Evolutionary conservation across 2,113 vertebrate species (phyloP).

Genomic region (Notarius lentiginosus): DNA sequence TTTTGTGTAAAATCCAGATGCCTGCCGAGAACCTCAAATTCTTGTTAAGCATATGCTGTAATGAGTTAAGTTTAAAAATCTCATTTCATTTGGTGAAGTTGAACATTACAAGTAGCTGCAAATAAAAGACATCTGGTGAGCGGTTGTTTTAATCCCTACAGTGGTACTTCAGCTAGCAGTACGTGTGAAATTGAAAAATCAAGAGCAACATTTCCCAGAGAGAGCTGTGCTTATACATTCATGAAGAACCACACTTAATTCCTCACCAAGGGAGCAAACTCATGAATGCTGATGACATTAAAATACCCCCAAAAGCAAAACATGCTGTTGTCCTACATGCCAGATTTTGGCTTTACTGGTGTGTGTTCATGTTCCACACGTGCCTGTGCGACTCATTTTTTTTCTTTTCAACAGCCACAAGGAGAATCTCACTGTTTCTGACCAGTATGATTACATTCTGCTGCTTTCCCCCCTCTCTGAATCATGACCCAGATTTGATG

Average conservation of each 20-base stretch:
- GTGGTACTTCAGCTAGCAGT: not conserved
- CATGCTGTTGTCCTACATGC: not conserved
- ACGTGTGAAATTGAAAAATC: not conserved
- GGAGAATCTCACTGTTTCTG: slow-evolving; percentile 32
- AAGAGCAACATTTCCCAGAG: not conserved
- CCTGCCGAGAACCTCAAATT: not conserved
- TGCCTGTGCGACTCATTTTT: not conserved
- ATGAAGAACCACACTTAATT: not conserved
- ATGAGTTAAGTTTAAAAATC: not conserved
- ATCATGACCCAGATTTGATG: slow-evolving; percentile 47
- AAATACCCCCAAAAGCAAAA: not conserved
- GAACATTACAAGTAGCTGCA: slow-evolving; percentile 7
- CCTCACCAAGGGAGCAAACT: not conserved
- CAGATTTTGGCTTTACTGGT: not conserved
- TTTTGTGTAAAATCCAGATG: not conserved
- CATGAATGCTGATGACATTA: not conserved
- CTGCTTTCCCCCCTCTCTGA: not conserved
- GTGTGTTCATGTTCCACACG: slow-evolving; percentile 15
- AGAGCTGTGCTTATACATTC: not conserved
- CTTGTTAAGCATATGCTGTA: not conserved
- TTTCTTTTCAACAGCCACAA: slow-evolving; percentile 14
- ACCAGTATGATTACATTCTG: slow-evolving; percentile 28
- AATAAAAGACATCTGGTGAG: slow-evolving; percentile 1
- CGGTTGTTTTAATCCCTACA: not conserved
- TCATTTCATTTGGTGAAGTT: not conserved